Base-by-base conservation (phyloP, 2,113 vertebrate genomes). In the Siniperca knerii region DNA sequence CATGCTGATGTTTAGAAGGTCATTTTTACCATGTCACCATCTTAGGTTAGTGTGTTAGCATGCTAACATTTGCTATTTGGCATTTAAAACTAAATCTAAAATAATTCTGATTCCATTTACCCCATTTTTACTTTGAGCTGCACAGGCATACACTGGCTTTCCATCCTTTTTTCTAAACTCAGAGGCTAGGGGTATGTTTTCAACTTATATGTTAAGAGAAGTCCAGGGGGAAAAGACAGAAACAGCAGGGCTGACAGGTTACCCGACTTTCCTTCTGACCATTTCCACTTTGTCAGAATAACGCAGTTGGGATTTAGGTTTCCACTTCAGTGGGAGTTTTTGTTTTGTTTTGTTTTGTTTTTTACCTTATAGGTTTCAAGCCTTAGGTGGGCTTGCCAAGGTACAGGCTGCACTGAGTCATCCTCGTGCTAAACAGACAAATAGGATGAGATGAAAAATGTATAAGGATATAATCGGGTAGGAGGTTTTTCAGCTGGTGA, bases 401-500 rank as follows among this genome's bases (percentile, higher is more conserved):
- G 46, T 23, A 35, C 54, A 54, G 37, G 54, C 81, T 60, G 57
- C 20, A 65, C 21, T 71, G 75, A 76, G 12, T 66, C 72, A 73
- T 42, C 57, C 25, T 29, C 20, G 33, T 46, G 40, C 58, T 69
- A 29, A 84, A 75, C 75, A 70, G 64, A 79, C 42, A 74, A 70
- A 82, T 5, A 12, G 20, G 60, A 83, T 62, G 23, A 60, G 0
- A 67, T 58, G 55, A 83, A 80, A 81, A 66, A 87, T 75, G 61
- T 4, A 57, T 10, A 13, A 65, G 48, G 40, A 33, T 21, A 65
- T 72, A 18, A 42, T 20, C 3, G 6, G 4, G 62, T 76, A 9
- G 37, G 62, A 62, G 44, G 29, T n/a, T 55, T 55, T 76, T 52
- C 67, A 77, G 54, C 60, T 42, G 44, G 70, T 72, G 75, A 82